Evolutionary conservation across 2,888 invertebrate genomes (phyloP), one percentile per base, ranked within the genome.

Genomic region (Leptura quadrifasciata): DNA sequence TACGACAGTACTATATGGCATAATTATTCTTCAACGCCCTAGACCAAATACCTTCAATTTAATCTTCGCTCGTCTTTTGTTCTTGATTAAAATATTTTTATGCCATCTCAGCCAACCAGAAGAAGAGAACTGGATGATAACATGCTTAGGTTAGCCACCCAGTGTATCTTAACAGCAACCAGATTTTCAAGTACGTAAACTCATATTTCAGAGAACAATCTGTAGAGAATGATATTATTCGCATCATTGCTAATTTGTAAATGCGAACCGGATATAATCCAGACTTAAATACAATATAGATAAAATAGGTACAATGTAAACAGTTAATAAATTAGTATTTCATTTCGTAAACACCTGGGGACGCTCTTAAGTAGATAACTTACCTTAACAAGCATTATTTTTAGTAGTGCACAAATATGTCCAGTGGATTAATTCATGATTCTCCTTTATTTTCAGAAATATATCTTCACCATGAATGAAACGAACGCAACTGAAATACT

Each of bases 401-500:
- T 0, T 20, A 20, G 31, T 8, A 20, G 12, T 55, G 4, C 55
- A 2, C 47, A n/a, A 47, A 47, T 6, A 47, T 47, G n/a, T 47
- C 17, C 47, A n/a, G 2, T 47, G n/a, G 47, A 47, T n/a, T 47
- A 47, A 47, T 47, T 47, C 8, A n/a, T n/a, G 1, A 5, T 17
- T 12, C 17, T 63, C 39, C 18, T 52, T 47, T 65, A 20, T 65
- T 61, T 61, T 61, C 60, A 71, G 71, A 54, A 27, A 27, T 20
- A 17, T 39, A 58, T 57, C 20, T 24, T 57, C 58, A 39, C 31
- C 20, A 67, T 77, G 74, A 55, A 72, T 31, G 60, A 61, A 24
- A 60, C 69, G 8, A 57, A 68, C 61, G 47, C 65, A 18, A 68
- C 69, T 21, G 76, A 76, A 52, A 15, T 68, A 18, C 27, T 69